Percentiles rank a stretch among this genome's conserved stretches.
These are phyloP conservation scores for Numida meleagris DNA, from an alignment of 2,113 vertebrate species.

Conservation along the genomic window DNA sequence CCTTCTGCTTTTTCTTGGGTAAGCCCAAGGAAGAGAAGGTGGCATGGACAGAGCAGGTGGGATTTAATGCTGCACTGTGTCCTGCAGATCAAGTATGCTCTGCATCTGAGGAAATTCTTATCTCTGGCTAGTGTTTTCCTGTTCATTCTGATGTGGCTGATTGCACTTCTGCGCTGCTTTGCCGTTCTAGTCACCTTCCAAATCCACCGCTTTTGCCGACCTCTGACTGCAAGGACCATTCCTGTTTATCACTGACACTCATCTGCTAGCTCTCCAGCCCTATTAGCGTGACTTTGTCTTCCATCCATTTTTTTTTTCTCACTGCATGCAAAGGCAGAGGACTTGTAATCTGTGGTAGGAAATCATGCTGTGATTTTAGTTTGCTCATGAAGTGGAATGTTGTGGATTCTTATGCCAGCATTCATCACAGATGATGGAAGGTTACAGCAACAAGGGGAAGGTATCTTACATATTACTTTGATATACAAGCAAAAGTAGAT, in stretches of 20 bases:
- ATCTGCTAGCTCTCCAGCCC: background rate
- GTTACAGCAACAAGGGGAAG: rapidly evolving
- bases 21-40: background rate
- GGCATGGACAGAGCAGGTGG: rapidly evolving
- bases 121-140: rapidly evolving
- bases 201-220: no score
- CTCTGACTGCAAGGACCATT: background rate
- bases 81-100: rapidly evolving
- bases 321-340: background rate
- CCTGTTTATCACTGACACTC: background rate
- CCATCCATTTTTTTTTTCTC: no score
- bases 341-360: background rate
- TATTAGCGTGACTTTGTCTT: rapidly evolving
- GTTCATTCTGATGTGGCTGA: background rate
- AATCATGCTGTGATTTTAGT: rapidly evolving
- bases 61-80: background rate
- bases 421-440: rapidly evolving
- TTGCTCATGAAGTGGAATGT: background rate
- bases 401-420: background rate
- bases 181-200: background rate
- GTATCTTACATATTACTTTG: background rate
- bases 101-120: background rate
- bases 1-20: background rate
- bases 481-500: background rate
- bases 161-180: background rate